These are phyloP conservation scores for Brevimyrus niger DNA, from an alignment of 2,113 vertebrate species.

Conservation along the genomic window DNA sequence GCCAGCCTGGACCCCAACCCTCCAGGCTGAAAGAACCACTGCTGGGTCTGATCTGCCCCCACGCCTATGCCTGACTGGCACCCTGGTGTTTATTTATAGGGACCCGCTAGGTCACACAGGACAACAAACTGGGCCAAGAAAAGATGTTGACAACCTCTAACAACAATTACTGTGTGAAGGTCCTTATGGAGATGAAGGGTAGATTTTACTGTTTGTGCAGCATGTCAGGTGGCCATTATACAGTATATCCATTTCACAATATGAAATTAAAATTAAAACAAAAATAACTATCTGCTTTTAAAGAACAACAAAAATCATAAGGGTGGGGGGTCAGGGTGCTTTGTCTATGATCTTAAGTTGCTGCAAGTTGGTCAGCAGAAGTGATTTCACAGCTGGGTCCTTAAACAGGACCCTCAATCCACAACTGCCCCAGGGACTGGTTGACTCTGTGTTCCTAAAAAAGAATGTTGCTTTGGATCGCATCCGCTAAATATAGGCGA, in stretches of 20 bases:
- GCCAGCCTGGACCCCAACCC: neutral
- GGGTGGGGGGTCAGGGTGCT: neutral
- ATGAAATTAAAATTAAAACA: too few species aligned
- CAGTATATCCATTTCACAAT: neutral
- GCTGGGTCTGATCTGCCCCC: neutral
- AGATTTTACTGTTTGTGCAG: neutral
- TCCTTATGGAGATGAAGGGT: neutral
- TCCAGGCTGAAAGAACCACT: neutral
- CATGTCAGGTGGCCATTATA: neutral
- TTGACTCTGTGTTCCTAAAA: neutral
- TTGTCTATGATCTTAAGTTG: neutral
- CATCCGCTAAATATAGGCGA: neutral
- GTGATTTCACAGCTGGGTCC: neutral
- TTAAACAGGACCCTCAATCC: neutral
- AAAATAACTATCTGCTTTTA: neutral
- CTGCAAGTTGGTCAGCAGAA: neutral
- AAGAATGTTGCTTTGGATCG: neutral
- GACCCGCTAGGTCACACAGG: neutral
- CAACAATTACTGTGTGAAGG: neutral
- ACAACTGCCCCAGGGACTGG: neutral
- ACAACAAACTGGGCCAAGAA: neutral
- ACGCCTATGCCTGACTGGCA: neutral
- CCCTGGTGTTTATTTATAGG: neutral
- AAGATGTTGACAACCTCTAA: neutral
- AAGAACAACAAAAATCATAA: neutral